phyloP scores from a whole-genome alignment of 2,797 vertebrate species.

The Sarcophilus harrisii region DNA sequence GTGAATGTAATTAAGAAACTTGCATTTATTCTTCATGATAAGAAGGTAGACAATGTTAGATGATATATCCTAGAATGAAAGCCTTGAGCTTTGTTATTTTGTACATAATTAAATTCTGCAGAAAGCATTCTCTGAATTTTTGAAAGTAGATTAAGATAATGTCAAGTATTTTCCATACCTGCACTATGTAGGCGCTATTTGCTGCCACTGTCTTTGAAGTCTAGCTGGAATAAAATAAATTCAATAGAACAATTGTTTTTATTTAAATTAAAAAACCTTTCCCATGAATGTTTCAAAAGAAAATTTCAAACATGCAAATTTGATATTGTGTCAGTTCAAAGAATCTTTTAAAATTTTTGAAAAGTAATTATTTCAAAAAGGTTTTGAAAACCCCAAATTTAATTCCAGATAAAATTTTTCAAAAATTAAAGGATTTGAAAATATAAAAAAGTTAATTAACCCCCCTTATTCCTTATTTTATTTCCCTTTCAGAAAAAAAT shows the following conservation, averaged over 20 bases:
- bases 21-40: not conserved
- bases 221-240: not conserved
- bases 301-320: too few relatives aligned
- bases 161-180: not conserved
- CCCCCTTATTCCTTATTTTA: too few relatives aligned
- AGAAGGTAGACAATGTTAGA: not conserved
- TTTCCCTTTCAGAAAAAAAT: too few relatives aligned
- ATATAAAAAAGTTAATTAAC: too few relatives aligned
- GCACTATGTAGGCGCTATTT: not conserved
- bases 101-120: not conserved
- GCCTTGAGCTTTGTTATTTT: not conserved
- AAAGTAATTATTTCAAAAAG: too few relatives aligned
- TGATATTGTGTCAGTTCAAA: too few relatives aligned
- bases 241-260: not conserved
- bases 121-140: not conserved
- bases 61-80: not conserved
- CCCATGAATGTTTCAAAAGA: too few relatives aligned
- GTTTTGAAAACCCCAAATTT: too few relatives aligned
- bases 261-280: too few relatives aligned
- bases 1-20: not conserved
- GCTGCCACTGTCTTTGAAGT: not conserved
- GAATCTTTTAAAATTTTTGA: too few relatives aligned
- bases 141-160: not conserved
- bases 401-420: too few relatives aligned
- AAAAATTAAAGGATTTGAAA: too few relatives aligned